These are phyloP conservation scores for Pangasianodon gigas DNA, from an alignment of 2,113 vertebrate species.

Conservation along the genomic window DNA sequence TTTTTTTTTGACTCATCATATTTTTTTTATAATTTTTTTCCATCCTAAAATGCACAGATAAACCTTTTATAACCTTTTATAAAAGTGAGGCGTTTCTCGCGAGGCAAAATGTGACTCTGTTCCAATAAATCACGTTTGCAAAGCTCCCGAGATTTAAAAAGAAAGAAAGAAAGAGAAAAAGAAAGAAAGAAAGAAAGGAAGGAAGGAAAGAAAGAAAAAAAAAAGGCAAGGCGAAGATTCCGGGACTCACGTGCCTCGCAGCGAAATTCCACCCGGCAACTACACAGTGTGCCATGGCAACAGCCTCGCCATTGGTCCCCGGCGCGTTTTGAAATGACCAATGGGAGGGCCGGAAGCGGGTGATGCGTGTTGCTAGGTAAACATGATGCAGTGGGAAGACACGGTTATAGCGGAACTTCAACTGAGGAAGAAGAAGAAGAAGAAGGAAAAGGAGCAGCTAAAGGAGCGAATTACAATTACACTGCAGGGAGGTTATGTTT, in stretches of 20 bases:
- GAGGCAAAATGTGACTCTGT: constrained; percentile 62
- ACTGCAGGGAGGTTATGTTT: constrained; percentile 64
- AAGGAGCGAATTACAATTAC: constrained; percentile 70
- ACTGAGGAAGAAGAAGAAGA: constrained; percentile 54
- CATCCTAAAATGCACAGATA: constrained; percentile 51
- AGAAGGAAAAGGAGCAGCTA: not conserved
- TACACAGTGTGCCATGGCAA: constrained; percentile 86
- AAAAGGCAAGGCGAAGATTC: constrained; percentile 71
- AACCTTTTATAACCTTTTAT: constrained; percentile 56
- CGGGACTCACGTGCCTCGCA: constrained; percentile 81
- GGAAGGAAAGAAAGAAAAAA: constrained; percentile 1
- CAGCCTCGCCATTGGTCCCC: constrained; percentile 82
- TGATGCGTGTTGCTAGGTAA: constrained; percentile 92
- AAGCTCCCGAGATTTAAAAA: constrained; percentile 68
- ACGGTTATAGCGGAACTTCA: constrained; percentile 77
- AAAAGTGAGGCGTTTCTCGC: constrained; percentile 59
- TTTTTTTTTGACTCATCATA: too few species aligned
- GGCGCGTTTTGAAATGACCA: constrained; percentile 81
- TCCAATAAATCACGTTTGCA: constrained; percentile 71
- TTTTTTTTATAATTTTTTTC: too few species aligned
- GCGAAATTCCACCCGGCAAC: constrained; percentile 87
- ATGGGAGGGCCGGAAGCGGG: constrained; percentile 79
- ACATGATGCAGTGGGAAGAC: constrained; percentile 88
- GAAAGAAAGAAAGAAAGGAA: constrained; percentile 11
- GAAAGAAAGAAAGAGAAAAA: not conserved